Conservation (phyloP, 2,797 vertebrate species). For the Centroberyx gerrardi region DNA sequence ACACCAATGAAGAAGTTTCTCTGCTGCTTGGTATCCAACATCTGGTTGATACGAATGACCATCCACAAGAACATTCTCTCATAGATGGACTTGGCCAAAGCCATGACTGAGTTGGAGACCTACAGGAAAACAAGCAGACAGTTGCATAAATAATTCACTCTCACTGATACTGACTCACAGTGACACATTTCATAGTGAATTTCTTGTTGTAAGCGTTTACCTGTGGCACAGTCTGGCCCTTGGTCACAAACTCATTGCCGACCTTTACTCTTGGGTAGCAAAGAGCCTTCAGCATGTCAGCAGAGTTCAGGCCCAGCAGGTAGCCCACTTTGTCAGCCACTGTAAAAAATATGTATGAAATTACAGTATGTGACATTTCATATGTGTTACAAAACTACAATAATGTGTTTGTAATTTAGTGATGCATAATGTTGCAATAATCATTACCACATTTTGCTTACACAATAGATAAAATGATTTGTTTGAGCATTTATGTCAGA, state of each 20-base stretch:
- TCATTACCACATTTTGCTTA: too few relatives aligned
- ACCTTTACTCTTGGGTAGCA: slow-evolving; percentile 93
- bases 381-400: too few relatives aligned
- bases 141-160: too few relatives aligned
- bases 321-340: slow-evolving; percentile 91
- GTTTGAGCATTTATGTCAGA: too few relatives aligned
- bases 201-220: slow-evolving; percentile 63
- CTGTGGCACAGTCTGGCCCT: slow-evolving; percentile 92
- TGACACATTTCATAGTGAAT: background rate
- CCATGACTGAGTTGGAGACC: slow-evolving; percentile 90
- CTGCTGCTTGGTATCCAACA: slow-evolving; percentile 93
- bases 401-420: too few relatives aligned
- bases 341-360: background rate
- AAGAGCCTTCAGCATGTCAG: slow-evolving; percentile 91
- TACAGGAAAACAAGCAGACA: slow-evolving; percentile 58
- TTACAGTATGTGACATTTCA: too few relatives aligned
- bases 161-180: too few relatives aligned
- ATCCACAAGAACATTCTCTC: slow-evolving; percentile 97
- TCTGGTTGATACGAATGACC: slow-evolving; percentile 94
- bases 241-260: slow-evolving; percentile 91
- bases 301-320: slow-evolving; percentile 92
- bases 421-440: too few relatives aligned
- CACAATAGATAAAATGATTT: background rate
- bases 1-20: slow-evolving; percentile 93
- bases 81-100: slow-evolving; percentile 90